These are phyloP conservation scores for Branchinecta sandiegonensis DNA, from an alignment of 2,888 invertebrate species.

Conservation along the genomic window DNA sequence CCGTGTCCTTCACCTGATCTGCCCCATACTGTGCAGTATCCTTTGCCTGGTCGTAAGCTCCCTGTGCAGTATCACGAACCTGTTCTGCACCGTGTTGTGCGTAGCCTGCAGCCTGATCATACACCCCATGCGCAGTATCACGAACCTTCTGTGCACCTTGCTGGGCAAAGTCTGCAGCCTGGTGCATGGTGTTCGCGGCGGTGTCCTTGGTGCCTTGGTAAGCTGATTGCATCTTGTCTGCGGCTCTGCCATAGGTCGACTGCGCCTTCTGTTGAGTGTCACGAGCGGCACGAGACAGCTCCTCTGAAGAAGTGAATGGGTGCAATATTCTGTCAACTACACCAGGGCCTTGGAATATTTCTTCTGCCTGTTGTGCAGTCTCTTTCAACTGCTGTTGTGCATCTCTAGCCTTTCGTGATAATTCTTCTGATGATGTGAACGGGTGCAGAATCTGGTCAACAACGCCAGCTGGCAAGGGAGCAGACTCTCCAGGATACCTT, in stretches of 20 bases:
- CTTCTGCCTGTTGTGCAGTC: not conserved
- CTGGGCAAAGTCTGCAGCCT: not conserved
- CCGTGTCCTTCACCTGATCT: not conserved
- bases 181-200: not conserved
- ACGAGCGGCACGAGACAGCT: not conserved
- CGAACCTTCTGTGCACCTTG: constrained; percentile 1
- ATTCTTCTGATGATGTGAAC: not conserved
- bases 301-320: constrained; percentile 1
- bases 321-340: not conserved
- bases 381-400: not conserved
- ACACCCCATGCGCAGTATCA: not conserved
- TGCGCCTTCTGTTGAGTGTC: not conserved
- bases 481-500: too few species aligned
- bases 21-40: not conserved
- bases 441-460: not conserved
- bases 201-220: constrained; percentile 6
- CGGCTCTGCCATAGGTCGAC: not conserved
- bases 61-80: not conserved
- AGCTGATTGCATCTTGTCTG: not conserved
- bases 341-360: constrained; percentile 1
- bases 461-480: not conserved
- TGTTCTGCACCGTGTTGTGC: constrained; percentile 8
- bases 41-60: not conserved
- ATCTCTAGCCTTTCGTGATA: not conserved
- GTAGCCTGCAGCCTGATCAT: not conserved